Percentiles rank a stretch among this genome's conserved stretches.
Conservation (phyloP, 2,888 invertebrate genomes). For the Chouioia cunea region DNA sequence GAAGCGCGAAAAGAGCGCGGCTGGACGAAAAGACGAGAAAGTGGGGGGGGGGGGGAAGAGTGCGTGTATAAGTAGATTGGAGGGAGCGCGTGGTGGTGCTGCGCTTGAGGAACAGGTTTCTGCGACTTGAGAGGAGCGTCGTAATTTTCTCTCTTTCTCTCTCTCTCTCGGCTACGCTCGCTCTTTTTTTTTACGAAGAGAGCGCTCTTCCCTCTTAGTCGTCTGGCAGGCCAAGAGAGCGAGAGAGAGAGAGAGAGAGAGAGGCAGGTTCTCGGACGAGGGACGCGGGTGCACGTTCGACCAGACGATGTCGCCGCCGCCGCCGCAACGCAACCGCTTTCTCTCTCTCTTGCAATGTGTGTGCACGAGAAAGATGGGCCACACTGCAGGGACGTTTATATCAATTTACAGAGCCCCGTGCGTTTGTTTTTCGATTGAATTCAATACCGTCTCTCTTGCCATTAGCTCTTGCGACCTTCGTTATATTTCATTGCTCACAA, state of each 20-base stretch:
- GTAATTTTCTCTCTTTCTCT: slow-evolving; percentile 5
- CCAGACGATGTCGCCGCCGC: slow-evolving; percentile 56
- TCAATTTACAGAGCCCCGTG: too few species aligned
- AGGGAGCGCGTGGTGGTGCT: too few species aligned
- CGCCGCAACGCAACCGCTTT: slow-evolving; percentile 12
- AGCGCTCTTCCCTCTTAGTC: slow-evolving; percentile 1
- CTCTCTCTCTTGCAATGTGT: slow-evolving; percentile 25
- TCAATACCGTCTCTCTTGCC: too few species aligned
- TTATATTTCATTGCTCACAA: too few species aligned
- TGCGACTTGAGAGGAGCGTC: slow-evolving; percentile 51
- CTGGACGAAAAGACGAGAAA: slow-evolving; percentile 37
- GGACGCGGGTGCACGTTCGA: slow-evolving; percentile 54
- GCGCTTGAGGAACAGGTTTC: slow-evolving; percentile 64
- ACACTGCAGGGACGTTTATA: background rate
- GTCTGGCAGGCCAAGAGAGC: slow-evolving; percentile 6
- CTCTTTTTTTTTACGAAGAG: slow-evolving; percentile 1
- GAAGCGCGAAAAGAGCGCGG: too few species aligned
- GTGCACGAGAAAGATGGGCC: background rate
- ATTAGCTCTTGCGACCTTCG: too few species aligned
- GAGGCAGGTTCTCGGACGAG: slow-evolving; percentile 35
- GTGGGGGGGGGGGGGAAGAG: slow-evolving; percentile 47
- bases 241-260: slow-evolving; percentile 13
- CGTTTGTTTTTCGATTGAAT: too few species aligned
- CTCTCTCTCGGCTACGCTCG: slow-evolving; percentile 2
- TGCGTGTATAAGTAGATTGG: too few species aligned